Evolutionary conservation across 2,113 vertebrate genomes (phyloP), one percentile per base, ranked within the genome.

Genomic region (Chaetura pelagica): DNA sequence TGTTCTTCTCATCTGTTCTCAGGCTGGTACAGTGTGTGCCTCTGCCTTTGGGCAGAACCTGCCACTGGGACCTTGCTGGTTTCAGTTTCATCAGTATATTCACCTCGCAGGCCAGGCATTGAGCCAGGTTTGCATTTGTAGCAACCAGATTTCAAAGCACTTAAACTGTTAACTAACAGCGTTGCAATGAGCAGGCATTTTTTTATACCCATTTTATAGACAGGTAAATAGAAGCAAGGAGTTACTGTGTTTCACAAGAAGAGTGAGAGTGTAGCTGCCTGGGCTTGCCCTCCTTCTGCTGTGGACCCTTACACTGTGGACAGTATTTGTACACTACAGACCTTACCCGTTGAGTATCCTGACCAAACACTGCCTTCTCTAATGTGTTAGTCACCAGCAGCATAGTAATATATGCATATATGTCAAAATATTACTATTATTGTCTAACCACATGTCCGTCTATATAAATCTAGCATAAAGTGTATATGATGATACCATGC

Each of bases 261-360:
- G 74, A 46, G 51, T 42, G 58, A 63, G 34, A 34, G 7, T 9
- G 46, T 29, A 55, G 34, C 51, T 82, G 67, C 34, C 16, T 40
- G 35, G 7, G 4, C 19, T 11, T n/a, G 24, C 9, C 0, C 0
- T 55, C 46, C 27, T 30, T 44, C 59, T 85, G 57, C 51, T 81
- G 10, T 8, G 20, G 61, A 64, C 24, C 8, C 58, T 54, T 34
- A 30, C 0, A 4, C 20, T 0, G 0, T 1, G 51, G 49, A 15
- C 18, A 62, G 8, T 20, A 38, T 75, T 77, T 74, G 19, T 22
- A 38, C 4, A 2, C 42, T 49, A 21, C 51, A 61, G 29, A 42
- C 22, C 20, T 54, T 30, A 59, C 10, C 20, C 59, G 3, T 9
- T 9, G 78, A 90, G 29, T 55, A 71, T 51, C 63, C 24, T 34